These are phyloP conservation scores for Gambelia wislizenii DNA, from an alignment of 2,797 vertebrate species.

Conservation along the genomic window DNA sequence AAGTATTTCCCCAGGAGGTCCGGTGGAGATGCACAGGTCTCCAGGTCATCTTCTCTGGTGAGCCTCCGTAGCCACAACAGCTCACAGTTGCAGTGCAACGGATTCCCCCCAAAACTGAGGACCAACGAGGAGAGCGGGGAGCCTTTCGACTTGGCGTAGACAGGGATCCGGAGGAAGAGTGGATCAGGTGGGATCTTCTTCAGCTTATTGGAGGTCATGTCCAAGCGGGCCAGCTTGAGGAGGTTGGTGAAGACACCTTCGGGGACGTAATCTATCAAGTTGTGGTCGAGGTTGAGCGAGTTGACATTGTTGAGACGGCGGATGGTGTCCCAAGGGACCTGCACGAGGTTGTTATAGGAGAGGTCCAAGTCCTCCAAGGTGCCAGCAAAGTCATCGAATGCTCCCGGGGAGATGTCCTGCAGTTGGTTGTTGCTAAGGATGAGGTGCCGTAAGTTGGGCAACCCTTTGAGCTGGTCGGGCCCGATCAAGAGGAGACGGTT, in stretches of 20 bases:
- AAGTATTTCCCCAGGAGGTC: slow-evolving; percentile 92
- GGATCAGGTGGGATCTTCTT: slow-evolving; percentile 93
- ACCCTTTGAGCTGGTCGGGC: slow-evolving; percentile 88
- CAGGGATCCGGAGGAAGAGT: slow-evolving; percentile 88
- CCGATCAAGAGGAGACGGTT: slow-evolving; percentile 89
- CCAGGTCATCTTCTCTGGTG: slow-evolving; percentile 90
- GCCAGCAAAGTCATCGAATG: slow-evolving; percentile 87
- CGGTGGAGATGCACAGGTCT: slow-evolving; percentile 89
- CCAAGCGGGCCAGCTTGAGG: slow-evolving; percentile 90
- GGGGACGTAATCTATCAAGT: slow-evolving; percentile 89
- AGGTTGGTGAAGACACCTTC: slow-evolving; percentile 92
- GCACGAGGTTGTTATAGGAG: slow-evolving; percentile 91
- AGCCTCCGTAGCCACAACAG: slow-evolving; percentile 90
- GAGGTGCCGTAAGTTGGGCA: slow-evolving; percentile 85
- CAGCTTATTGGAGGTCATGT: slow-evolving; percentile 94
- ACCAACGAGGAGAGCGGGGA: slow-evolving; percentile 87
- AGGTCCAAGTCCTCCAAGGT: slow-evolving; percentile 91
- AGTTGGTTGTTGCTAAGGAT: slow-evolving; percentile 79
- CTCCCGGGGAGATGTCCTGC: slow-evolving; percentile 77
- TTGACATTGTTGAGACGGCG: slow-evolving; percentile 88
- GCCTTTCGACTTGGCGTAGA: slow-evolving; percentile 89
- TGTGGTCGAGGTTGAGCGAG: slow-evolving; percentile 90
- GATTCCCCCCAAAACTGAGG: slow-evolving; percentile 90
- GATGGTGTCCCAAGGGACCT: slow-evolving; percentile 90
- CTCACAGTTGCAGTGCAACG: slow-evolving; percentile 93